These are phyloP conservation scores for Atethmia centrago DNA, from an alignment of 2,888 invertebrate genomes.

Conservation along the genomic window DNA sequence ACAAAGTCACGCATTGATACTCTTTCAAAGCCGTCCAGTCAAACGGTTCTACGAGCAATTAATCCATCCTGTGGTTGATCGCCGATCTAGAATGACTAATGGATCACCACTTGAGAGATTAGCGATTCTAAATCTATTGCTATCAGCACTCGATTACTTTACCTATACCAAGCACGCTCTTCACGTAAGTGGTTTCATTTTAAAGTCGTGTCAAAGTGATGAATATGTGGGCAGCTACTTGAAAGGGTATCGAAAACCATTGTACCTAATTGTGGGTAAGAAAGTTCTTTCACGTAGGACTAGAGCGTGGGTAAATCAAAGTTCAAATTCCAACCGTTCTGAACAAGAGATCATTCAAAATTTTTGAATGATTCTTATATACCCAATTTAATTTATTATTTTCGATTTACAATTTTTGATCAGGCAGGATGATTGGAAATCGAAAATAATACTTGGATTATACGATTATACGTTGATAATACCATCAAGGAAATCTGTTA, in stretches of 20 bases:
- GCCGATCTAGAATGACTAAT: slow-evolving; percentile 51
- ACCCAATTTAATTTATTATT: neutral
- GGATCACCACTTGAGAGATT: slow-evolving; percentile 60
- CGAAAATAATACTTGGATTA: too few relatives aligned
- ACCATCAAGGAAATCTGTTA: neutral
- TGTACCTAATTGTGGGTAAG: slow-evolving; percentile 30
- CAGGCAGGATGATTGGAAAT: too few relatives aligned
- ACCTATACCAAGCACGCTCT: slow-evolving; percentile 21
- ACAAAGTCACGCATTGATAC: slow-evolving; percentile 76
- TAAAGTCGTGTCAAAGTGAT: slow-evolving; percentile 41
- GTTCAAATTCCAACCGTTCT: neutral
- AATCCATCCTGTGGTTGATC: slow-evolving; percentile 62
- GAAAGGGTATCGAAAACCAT: slow-evolving; percentile 30
- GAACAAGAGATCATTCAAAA: neutral
- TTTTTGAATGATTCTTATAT: too few relatives aligned
- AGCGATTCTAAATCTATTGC: slow-evolving; percentile 61
- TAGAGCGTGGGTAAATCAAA: neutral
- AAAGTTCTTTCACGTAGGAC: neutral
- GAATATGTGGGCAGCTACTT: slow-evolving; percentile 38
- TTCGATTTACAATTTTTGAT: too few relatives aligned
- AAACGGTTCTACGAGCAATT: slow-evolving; percentile 71
- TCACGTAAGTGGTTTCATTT: slow-evolving; percentile 58
- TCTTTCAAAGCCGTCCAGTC: slow-evolving; percentile 72
- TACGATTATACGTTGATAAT: too few relatives aligned
- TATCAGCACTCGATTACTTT: slow-evolving; percentile 53